A percentile compares a stretch with the other conserved stretches of the same genome.
Conservation (phyloP, 2,888 invertebrate species). For the Euplagia quadripunctaria region DNA sequence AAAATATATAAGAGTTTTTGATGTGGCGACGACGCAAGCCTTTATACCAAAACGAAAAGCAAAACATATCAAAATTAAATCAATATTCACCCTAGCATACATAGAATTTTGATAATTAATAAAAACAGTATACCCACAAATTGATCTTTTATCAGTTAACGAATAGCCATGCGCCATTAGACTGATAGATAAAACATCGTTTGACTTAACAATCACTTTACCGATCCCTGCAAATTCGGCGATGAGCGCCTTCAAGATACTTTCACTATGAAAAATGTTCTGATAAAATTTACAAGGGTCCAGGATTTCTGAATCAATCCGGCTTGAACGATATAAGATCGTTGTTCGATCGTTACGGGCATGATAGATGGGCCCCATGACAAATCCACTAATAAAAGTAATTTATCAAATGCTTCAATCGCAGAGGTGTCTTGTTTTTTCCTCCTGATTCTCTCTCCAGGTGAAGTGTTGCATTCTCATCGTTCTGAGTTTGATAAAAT, state of each 20-base stretch:
- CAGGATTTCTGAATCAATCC: conserved; percentile 49
- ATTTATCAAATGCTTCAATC: conserved; percentile 74
- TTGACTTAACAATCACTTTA: neutral
- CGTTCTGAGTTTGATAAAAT: neutral
- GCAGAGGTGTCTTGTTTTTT: conserved; percentile 57
- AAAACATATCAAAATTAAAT: too few species aligned
- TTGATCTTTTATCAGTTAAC: neutral
- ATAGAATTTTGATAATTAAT: too few species aligned
- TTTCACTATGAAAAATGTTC: conserved; percentile 1
- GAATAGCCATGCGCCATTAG: too few species aligned
- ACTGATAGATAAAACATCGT: neutral
- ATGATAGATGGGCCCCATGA: conserved; percentile 66
- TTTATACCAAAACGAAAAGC: too few species aligned
- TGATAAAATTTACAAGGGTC: conserved; percentile 37
- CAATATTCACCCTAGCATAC: too few species aligned
- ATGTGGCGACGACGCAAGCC: too few species aligned
- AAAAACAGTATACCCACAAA: neutral
- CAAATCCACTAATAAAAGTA: conserved; percentile 73
- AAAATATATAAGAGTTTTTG: too few species aligned
- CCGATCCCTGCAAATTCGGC: conserved; percentile 53
- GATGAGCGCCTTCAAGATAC: neutral
- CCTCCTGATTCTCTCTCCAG: conserved; percentile 39
- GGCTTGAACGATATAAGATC: conserved; percentile 50
- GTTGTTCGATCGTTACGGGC: conserved; percentile 50
- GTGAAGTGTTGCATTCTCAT: conserved; percentile 36